Evolutionary conservation across 2,797 vertebrate species (phyloP).

Genomic region (Lagodon rhomboides): DNA sequence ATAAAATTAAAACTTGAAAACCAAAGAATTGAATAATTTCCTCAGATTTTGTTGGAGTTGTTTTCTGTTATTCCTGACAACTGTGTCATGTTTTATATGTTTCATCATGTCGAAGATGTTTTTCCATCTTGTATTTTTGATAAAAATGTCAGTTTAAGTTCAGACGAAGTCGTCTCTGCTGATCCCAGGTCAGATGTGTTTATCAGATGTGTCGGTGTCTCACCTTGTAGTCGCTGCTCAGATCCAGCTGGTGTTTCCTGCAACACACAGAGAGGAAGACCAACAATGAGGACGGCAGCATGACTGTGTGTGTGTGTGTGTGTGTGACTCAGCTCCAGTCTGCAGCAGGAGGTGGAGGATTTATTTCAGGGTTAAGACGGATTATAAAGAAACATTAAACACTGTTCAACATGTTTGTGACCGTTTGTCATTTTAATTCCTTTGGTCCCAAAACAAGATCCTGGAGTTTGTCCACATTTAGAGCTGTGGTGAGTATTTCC

Average conservation of each 20-base stretch:
- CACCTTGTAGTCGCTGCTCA: constrained; percentile 82
- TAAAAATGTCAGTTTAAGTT: neutral
- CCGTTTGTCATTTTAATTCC: too few relatives aligned
- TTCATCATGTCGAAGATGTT: neutral
- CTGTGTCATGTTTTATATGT: neutral
- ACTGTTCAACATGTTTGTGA: too few relatives aligned
- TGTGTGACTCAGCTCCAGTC: neutral
- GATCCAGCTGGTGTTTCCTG: constrained; percentile 82
- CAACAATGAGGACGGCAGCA: constrained; percentile 42
- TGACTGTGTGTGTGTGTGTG: neutral
- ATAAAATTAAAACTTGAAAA: neutral
- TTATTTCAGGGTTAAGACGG: too few relatives aligned
- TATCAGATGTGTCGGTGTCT: constrained; percentile 32
- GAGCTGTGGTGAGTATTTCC: too few relatives aligned
- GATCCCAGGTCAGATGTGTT: neutral
- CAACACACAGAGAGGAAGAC: constrained; percentile 56
- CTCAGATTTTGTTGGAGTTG: too few relatives aligned
- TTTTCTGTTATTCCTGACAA: too few relatives aligned
- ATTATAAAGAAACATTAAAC: too few relatives aligned
- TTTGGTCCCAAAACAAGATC: too few relatives aligned
- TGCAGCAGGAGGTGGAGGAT: too few relatives aligned
- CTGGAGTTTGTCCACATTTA: too few relatives aligned
- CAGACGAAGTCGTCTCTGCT: neutral
- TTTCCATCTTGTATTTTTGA: neutral
- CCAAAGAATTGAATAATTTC: neutral